Base-by-base conservation (phyloP, 2,797 vertebrate genomes). In the Cyprinella venusta region DNA sequence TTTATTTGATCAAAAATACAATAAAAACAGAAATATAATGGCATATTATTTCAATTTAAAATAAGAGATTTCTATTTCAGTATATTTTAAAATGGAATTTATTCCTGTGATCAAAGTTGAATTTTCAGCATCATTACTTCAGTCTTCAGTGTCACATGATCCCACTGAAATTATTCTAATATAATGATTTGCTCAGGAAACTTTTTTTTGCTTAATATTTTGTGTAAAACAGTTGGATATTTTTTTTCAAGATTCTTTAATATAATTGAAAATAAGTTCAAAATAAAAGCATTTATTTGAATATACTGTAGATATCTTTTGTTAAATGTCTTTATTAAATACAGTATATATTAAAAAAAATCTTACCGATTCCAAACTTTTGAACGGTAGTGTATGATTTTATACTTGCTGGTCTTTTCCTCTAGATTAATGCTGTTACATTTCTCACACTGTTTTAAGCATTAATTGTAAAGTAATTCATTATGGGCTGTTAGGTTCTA, bases 361-460 rank as follows among this genome's bases (percentile, higher is more conserved):
- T 48, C 4, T 0, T 26, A 8, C n/a, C 9, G 9, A 33, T 33
- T 48, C 18, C 24, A 48, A 18, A 48, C 68, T 48, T 26, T 33
- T 54, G 19, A 52, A 52, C 0, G 8, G 2, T 12, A 18, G 21
- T 61, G 21, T 38, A 13, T 56, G 3, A 8, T 4, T 52, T 72
- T 18, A 12, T 33, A 8, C 3, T 36, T 4, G 50, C 52, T 59
- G 21, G n/a, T 56, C n/a, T 38, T 24, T 21, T 12, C 16, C 13
- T 42, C n/a, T 18, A 76, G 8, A 76, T 76, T 15, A 56, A 76
- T 59, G 50, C 19, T 6, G 33, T 40, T 30, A 9, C 16, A 40
- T 79, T 68, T 70, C 50, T 67, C 30, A 68, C 48, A 42, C 8
- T 65, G 45, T 65, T 67, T 64, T 50, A 77, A 75, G 70, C 69